phyloP scores from a whole-genome alignment of 2,888 invertebrate species.

The Chrysina gloriosa region DNA sequence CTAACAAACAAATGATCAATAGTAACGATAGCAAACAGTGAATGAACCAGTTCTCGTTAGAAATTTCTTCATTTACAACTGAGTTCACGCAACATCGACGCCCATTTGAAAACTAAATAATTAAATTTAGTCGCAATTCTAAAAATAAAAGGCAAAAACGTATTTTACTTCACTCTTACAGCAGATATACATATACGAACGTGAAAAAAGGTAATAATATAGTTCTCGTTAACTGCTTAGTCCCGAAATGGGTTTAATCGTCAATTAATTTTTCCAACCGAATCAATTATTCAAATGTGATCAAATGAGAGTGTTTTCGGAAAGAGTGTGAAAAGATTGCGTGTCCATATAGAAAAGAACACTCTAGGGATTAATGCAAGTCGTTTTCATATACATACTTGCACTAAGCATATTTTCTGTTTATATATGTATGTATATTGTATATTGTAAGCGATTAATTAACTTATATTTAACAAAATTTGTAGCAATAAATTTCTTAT shows the following conservation, averaged over 20 bases:
- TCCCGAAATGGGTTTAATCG: constrained; percentile 14
- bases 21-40: constrained; percentile 34
- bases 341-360: constrained; percentile 3
- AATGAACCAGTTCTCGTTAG: constrained; percentile 21
- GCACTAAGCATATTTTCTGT: too few species aligned
- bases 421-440: too few species aligned
- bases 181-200: not conserved
- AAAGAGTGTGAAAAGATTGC: not conserved
- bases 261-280: constrained; percentile 24
- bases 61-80: constrained; percentile 22
- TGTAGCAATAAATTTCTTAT: too few species aligned
- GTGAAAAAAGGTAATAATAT: not conserved
- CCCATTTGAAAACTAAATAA: constrained; percentile 29
- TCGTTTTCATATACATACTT: too few species aligned
- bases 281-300: constrained; percentile 34
- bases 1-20: constrained; percentile 27
- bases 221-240: not conserved
- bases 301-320: constrained; percentile 19
- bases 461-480: too few species aligned
- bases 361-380: too few species aligned
- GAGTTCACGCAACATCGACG: constrained; percentile 27
- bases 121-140: constrained; percentile 29
- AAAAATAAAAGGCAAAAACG: constrained; percentile 23
- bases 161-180: not conserved
- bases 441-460: too few species aligned